Evolutionary conservation across 2,888 invertebrate species (phyloP).

Genomic region (Zygothrica quintamaculata): DNA sequence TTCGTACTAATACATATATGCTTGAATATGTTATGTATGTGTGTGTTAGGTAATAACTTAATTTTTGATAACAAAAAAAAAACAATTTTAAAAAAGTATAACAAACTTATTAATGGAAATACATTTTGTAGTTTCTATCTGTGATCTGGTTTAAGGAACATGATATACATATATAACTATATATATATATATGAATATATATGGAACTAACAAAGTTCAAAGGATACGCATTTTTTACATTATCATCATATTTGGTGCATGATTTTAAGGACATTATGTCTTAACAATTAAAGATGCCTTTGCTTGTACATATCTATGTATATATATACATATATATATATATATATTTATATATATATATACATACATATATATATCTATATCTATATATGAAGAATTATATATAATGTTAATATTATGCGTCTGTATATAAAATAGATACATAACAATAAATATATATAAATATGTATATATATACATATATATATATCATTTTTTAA

Average conservation of each 20-base stretch:
- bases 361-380: conserved; percentile 24
- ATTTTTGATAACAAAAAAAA: conserved; percentile 76
- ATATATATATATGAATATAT: conserved; percentile 21
- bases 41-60: conserved; percentile 50
- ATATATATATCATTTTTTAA: no score
- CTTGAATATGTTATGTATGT: neutral
- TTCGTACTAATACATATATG: conserved; percentile 33
- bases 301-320: conserved; percentile 2
- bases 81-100: conserved; percentile 70
- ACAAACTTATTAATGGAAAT: conserved; percentile 71
- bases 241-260: no score
- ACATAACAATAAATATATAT: conserved; percentile 25
- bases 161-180: conserved; percentile 50
- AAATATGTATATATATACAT: conserved; percentile 28
- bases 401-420: conserved; percentile 27
- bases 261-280: no score
- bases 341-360: conserved; percentile 14
- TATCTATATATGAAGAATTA: conserved; percentile 9
- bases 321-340: conserved; percentile 9
- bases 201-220: neutral
- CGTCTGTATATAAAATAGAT: conserved; percentile 22
- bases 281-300: no score
- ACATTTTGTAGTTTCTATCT: conserved; percentile 49
- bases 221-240: no score
- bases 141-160: conserved; percentile 53